These are phyloP conservation scores for Camponotus fellah DNA, from an alignment of 2,888 invertebrate genomes.

Conservation along the genomic window DNA sequence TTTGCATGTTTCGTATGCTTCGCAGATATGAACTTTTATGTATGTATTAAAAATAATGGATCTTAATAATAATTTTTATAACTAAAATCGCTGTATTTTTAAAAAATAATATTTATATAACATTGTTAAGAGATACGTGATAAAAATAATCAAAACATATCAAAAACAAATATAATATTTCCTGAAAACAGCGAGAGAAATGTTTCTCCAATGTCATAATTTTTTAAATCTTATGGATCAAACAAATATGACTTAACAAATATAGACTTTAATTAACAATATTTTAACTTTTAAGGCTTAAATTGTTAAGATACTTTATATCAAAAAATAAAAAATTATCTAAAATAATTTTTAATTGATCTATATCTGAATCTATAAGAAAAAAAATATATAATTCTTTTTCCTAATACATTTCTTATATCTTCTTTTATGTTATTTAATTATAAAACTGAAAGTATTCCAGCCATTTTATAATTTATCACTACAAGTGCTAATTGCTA, in stretches of 20 bases:
- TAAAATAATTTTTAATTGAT: background rate
- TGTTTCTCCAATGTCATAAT: background rate
- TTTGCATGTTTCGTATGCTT: background rate
- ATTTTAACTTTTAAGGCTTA: background rate
- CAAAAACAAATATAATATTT: background rate
- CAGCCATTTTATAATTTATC: background rate
- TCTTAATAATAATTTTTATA: background rate
- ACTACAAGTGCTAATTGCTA: background rate
- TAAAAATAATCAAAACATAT: background rate
- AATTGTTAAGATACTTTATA: background rate
- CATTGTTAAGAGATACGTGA: background rate
- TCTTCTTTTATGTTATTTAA: background rate
- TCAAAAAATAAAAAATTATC: background rate
- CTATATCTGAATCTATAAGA: background rate
- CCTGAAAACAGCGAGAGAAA: background rate
- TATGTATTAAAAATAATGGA: background rate
- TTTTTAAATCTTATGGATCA: background rate
- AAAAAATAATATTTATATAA: background rate
- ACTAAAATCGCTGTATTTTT: background rate
- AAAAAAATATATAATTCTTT: background rate
- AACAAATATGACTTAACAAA: background rate
- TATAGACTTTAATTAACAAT: background rate
- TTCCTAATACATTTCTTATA: background rate
- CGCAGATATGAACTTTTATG: conserved; percentile 8
- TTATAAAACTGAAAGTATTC: background rate